Conservation (phyloP, 2,888 invertebrate genomes). For the Eremobia ochroleuca region DNA sequence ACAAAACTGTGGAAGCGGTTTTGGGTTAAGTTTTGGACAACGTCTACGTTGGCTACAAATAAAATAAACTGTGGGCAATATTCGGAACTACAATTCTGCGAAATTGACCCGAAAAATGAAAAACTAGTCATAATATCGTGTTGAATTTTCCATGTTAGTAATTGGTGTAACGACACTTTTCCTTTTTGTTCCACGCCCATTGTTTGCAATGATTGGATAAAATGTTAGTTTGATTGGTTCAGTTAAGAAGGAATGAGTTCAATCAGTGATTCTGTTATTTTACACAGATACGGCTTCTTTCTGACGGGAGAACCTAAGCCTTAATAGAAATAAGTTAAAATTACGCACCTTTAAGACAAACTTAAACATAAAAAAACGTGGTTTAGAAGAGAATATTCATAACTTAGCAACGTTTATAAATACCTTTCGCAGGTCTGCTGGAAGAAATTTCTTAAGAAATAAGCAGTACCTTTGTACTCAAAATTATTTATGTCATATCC, state of each 20-base stretch:
- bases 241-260: neutral
- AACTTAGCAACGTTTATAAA: too few relatives aligned
- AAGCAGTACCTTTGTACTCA: too few relatives aligned
- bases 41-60: neutral
- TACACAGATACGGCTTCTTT: too few relatives aligned
- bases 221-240: neutral
- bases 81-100: neutral
- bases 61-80: neutral
- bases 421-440: too few relatives aligned
- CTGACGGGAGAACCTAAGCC: too few relatives aligned
- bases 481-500: too few relatives aligned
- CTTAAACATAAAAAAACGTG: too few relatives aligned
- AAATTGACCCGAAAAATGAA: neutral
- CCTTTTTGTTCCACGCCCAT: neutral
- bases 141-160: neutral
- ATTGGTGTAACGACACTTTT: neutral
- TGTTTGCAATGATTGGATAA: neutral
- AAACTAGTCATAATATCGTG: neutral
- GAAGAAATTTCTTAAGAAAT: too few relatives aligned
- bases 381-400: too few relatives aligned
- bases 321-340: too few relatives aligned
- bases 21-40: conserved; percentile 3
- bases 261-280: neutral
- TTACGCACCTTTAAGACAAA: too few relatives aligned
- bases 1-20: conserved; percentile 18